Conservation (phyloP, 2,797 vertebrate genomes). For the Sarcophilus harrisii region DNA sequence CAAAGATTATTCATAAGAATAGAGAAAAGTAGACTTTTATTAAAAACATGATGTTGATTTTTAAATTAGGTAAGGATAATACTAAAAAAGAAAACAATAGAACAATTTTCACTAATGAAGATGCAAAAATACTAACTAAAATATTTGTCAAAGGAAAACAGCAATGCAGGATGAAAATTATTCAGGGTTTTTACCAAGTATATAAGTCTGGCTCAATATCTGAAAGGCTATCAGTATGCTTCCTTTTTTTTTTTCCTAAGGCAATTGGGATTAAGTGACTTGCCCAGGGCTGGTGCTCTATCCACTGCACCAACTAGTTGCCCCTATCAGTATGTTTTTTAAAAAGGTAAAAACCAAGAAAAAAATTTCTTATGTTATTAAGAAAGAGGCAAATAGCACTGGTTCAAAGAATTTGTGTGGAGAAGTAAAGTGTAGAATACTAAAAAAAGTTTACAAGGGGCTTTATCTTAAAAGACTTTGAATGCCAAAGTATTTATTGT, state of each 20-base stretch:
- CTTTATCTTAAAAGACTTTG: neutral
- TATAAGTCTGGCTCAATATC: neutral
- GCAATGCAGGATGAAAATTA: neutral
- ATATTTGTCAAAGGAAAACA: neutral
- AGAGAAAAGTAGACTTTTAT: neutral
- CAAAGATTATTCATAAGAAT: neutral
- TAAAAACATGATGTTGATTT: neutral
- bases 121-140: neutral
- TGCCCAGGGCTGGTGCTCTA: too few relatives aligned
- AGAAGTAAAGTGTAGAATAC: neutral
- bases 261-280: too few relatives aligned
- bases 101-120: neutral
- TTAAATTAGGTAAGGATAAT: neutral
- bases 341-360: neutral
- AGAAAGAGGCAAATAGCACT: neutral
- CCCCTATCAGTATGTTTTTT: too few relatives aligned
- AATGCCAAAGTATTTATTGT: neutral
- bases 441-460: neutral
- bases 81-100: neutral
- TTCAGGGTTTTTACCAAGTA: neutral
- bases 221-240: neutral
- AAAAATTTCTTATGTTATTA: neutral
- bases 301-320: too few relatives aligned
- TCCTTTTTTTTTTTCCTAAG: too few relatives aligned
- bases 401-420: neutral